Conservation (phyloP, 2,113 vertebrate genomes). For the Mobula birostris region DNA sequence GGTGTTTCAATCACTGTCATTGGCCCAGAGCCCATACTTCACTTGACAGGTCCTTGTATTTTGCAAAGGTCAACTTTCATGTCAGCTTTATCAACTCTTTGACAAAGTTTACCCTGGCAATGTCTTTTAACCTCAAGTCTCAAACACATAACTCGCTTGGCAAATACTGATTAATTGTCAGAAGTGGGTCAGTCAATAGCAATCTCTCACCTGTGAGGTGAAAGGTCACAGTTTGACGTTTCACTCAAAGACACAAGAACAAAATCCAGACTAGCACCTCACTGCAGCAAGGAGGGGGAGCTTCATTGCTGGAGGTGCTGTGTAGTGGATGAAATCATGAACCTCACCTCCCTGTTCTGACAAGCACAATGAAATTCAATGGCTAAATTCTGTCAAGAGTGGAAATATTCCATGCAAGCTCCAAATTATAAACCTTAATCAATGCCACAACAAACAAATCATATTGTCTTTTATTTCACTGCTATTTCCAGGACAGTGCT, state of each 20-base stretch:
- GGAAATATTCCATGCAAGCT: not conserved
- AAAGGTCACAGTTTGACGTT: not conserved
- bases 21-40: not conserved
- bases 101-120: not conserved
- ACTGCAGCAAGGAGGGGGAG: not conserved
- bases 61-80: constrained; percentile 17
- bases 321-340: not conserved
- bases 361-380: not conserved
- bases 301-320: not conserved
- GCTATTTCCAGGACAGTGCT: not conserved
- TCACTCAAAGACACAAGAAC: not conserved
- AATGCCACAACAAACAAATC: not conserved
- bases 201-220: not conserved
- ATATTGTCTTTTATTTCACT: not conserved
- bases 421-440: not conserved
- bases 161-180: not conserved
- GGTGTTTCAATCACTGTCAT: not conserved
- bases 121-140: not conserved
- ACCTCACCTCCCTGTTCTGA: not conserved
- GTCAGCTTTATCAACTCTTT: not conserved
- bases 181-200: not conserved
- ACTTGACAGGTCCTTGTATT: not conserved
- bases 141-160: not conserved
- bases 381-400: not conserved
- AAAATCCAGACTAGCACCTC: not conserved